phyloP scores from a whole-genome alignment of 2,113 vertebrate species.

The Sterrhoptilus dennistouni region DNA sequence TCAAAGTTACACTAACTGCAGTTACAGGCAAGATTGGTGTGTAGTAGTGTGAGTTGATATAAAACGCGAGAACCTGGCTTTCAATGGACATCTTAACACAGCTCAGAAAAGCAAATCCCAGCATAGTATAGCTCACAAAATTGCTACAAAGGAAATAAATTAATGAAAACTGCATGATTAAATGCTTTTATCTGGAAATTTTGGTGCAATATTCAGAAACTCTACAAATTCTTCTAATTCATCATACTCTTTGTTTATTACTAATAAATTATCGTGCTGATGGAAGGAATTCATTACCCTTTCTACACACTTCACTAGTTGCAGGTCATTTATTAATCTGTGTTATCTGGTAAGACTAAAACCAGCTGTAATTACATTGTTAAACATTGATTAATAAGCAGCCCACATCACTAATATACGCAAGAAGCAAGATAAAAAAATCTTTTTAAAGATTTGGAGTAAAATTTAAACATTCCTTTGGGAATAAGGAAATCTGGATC shows the following conservation, averaged over 20 bases:
- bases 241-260: conserved; percentile 86
- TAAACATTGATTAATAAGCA: conserved; percentile 96
- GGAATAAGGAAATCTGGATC: conserved; percentile 70
- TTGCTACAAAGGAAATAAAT: conserved; percentile 61
- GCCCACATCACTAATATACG: conserved; percentile 78
- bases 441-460: conserved; percentile 74
- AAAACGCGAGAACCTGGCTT: conserved; percentile 26
- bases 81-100: conserved; percentile 31
- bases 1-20: conserved; percentile 37
- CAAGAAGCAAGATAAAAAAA: conserved; percentile 75
- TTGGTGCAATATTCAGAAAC: conserved; percentile 77
- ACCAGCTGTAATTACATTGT: conserved; percentile 89
- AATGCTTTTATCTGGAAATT: conserved; percentile 80
- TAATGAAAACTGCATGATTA: conserved; percentile 77
- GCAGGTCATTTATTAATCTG: conserved; percentile 93
- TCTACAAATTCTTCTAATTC: conserved; percentile 76
- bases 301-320: conserved; percentile 83
- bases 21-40: conserved; percentile 10
- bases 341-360: conserved; percentile 86
- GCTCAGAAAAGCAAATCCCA: conserved; percentile 52
- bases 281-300: conserved; percentile 87
- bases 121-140: conserved; percentile 48
- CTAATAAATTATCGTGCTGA: conserved; percentile 81
- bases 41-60: conserved; percentile 13
- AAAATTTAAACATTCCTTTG: conserved; percentile 71